Percentiles rank a stretch among this genome's conserved stretches.
Evolutionary conservation across 2,888 invertebrate species (phyloP).

Genomic region (Leptopilina myrica): DNA sequence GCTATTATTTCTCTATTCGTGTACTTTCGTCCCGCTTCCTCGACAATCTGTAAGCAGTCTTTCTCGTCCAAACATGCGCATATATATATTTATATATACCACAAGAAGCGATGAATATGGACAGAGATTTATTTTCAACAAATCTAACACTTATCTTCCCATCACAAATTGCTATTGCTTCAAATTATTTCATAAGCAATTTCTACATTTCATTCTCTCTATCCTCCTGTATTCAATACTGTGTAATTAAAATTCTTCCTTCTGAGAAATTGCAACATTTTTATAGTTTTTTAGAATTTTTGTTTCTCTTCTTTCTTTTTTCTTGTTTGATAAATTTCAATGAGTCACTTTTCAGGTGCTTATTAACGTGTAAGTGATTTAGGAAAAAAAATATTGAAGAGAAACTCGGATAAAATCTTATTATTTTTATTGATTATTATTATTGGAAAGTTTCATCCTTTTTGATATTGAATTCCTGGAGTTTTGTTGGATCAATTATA

Average conservation of each 20-base stretch:
- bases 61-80: too few species aligned
- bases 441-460: background rate
- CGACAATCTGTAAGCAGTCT: background rate
- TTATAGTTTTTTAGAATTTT: background rate
- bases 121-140: slow-evolving; percentile 21
- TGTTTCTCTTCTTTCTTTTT: too few species aligned
- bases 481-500: too few species aligned
- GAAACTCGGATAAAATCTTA: too few species aligned
- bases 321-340: background rate
- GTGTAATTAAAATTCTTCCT: slow-evolving; percentile 23
- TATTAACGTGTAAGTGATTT: background rate
- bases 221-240: background rate
- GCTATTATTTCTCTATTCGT: slow-evolving; percentile 31
- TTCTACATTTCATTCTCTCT: background rate
- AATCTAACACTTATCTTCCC: slow-evolving; percentile 25
- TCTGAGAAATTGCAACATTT: slow-evolving; percentile 17
- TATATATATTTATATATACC: background rate
- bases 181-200: slow-evolving; percentile 19
- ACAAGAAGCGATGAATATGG: slow-evolving; percentile 11
- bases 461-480: background rate
- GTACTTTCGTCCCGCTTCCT: slow-evolving; percentile 28
- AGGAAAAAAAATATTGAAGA: too few species aligned
- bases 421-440: too few species aligned
- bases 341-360: background rate
- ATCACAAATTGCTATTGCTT: slow-evolving; percentile 28